phyloP scores from a whole-genome alignment of 2,888 invertebrate genomes.

The Biston betularia region DNA sequence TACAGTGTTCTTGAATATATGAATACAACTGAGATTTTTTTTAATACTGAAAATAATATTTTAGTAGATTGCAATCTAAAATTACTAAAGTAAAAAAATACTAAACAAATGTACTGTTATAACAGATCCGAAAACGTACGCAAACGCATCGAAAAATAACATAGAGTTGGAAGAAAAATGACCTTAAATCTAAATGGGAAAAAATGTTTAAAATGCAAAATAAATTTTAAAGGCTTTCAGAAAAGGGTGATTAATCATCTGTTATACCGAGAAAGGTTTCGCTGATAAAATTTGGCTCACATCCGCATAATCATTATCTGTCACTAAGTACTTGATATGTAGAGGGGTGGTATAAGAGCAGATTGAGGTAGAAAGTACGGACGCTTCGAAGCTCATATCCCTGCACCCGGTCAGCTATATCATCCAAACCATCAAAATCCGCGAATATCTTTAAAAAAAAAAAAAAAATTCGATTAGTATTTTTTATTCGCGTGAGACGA shows the following conservation, averaged over 20 bases:
- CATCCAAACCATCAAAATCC: not conserved
- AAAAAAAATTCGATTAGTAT: not conserved
- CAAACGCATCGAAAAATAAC: too few relatives aligned
- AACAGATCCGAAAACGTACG: too few relatives aligned
- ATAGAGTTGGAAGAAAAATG: too few relatives aligned
- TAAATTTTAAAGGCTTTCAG: slow-evolving; percentile 3
- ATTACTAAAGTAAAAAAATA: too few relatives aligned
- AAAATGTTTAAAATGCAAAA: not conserved
- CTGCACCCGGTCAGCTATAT: not conserved
- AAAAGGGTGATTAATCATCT: not conserved
- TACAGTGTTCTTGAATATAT: too few relatives aligned
- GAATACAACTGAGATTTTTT: too few relatives aligned
- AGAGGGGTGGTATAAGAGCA: slow-evolving; percentile 5
- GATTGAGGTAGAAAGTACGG: not conserved
- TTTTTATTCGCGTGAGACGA: not conserved
- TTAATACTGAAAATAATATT: too few relatives aligned
- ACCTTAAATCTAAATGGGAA: too few relatives aligned
- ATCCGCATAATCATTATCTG: slow-evolving; percentile 6
- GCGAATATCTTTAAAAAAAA: slow-evolving; percentile 4
- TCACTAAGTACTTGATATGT: not conserved
- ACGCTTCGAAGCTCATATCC: not conserved
- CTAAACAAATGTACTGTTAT: too few relatives aligned
- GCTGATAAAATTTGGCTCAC: slow-evolving; percentile 1
- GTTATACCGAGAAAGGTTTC: not conserved
- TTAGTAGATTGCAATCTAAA: too few relatives aligned